Evolutionary conservation across 2,797 vertebrate genomes (phyloP).

Genomic region (Enteromius anoplus): DNA sequence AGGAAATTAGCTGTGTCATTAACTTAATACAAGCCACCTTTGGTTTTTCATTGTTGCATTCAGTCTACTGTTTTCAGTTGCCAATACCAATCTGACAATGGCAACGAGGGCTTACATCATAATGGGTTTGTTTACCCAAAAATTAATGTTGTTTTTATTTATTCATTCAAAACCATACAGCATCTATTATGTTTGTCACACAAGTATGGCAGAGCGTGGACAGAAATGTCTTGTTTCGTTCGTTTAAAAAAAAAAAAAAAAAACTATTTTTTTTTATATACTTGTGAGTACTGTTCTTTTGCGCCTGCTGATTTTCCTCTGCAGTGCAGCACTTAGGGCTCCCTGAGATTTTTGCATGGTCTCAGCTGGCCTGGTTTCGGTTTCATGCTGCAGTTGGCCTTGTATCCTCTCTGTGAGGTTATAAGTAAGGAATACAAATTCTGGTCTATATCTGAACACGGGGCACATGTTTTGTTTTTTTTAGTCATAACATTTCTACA

Average conservation of each 20-base stretch:
- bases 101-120: neutral
- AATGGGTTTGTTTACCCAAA: neutral
- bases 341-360: neutral
- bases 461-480: neutral
- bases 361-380: constrained; percentile 34
- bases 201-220: neutral
- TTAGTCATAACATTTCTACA: neutral
- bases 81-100: neutral
- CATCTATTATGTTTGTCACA: neutral
- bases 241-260: no score
- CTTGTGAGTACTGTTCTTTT: neutral
- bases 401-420: neutral
- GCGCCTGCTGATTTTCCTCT: constrained; percentile 17
- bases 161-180: neutral
- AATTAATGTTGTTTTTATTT: neutral
- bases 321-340: constrained; percentile 29
- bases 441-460: neutral
- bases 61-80: neutral
- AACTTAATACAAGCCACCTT: neutral
- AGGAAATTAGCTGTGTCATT: constrained; percentile 30
- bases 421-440: neutral
- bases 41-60: constrained; percentile 2
- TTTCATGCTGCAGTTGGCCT: constrained; percentile 24
- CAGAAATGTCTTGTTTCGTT: neutral
- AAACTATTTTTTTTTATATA: no score